These are phyloP conservation scores for Aphelocoma californica DNA, from an alignment of 2,797 vertebrate genomes.

Conservation along the genomic window DNA sequence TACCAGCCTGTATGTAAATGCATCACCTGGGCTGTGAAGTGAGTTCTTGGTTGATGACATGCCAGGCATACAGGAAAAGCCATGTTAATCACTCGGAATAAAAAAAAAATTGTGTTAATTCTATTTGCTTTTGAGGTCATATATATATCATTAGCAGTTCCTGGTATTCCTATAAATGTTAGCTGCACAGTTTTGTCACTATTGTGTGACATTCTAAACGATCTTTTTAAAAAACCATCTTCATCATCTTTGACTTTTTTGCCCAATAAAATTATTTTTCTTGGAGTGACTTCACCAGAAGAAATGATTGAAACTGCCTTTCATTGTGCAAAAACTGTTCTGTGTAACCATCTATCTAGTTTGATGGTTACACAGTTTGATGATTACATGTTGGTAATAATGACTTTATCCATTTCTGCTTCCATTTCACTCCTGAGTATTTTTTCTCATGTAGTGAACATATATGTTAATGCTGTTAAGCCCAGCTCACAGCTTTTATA, in stretches of 20 bases:
- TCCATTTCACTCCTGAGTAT: not conserved
- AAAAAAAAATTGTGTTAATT: not conserved
- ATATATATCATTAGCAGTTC: not conserved
- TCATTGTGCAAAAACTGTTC: not conserved
- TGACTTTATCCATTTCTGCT: not conserved
- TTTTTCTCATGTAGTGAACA: not conserved
- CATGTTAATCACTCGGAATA: not conserved
- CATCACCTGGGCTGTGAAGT: not conserved
- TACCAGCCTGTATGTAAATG: not conserved
- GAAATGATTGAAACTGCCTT: not conserved
- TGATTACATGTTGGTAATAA: not conserved
- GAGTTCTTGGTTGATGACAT: not conserved
- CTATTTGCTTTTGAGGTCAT: not conserved
- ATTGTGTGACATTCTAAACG: not conserved
- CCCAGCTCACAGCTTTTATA: not conserved
- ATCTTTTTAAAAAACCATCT: not conserved
- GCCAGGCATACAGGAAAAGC: not conserved
- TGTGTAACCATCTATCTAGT: not conserved
- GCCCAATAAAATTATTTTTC: not conserved
- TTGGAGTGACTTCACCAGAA: not conserved
- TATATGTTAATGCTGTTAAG: not conserved
- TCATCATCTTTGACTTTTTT: not conserved
- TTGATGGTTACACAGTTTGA: not conserved
- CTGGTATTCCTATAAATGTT: not conserved
- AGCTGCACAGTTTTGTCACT: not conserved